Base-by-base conservation (phyloP, 2,113 vertebrate species). In the Daboia siamensis region DNA sequence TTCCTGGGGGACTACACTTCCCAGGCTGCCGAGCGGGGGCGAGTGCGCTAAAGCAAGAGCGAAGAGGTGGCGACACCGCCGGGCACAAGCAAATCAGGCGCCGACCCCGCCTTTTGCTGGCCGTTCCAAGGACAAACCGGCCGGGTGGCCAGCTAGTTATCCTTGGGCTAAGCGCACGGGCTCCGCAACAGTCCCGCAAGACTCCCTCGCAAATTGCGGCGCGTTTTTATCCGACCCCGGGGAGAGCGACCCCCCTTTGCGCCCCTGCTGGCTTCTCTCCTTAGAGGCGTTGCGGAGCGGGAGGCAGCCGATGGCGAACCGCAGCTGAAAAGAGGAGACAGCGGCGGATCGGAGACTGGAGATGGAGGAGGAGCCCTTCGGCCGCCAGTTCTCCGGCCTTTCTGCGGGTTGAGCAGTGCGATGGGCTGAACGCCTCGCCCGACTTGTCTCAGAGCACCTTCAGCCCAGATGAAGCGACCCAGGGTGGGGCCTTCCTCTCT, bases 381-480 rank as follows among this genome's bases (percentile, higher is more conserved):
- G 48, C 84, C 39, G 84, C 84, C n/a, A 9, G n/a, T 80, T 21
- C 74, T 21, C 33, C 33, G 74, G 74, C 74, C 33, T 80, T 80
- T 39, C 74, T 80, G 74, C 74, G 33, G 74, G 74, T 44, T 80
- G 74, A 80, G 74, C 17, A 3, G 33, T 0, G 74, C 17, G 74
- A 80, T 44, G 74, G 74, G 74, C 59, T 46, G 59, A 26, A 4
- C 44, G 39, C 88, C 21, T 44, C 56, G 39, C 52, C 29, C 87
- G 52, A 3, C n/a, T 13, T 12, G 2, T 39, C n/a, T 15, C 44
- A 9, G 7, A 44, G 39, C 46, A 10, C 29, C 89, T 8, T 26
- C 54, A 9, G 51, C 5, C 51, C 17, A 93, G 96, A 98, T 98
- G 98, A 98, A 98, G 96, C 97, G 87, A 95, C 97, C 98, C 96